These are phyloP conservation scores for Drosophila recens DNA, from an alignment of 2,888 invertebrate genomes.

Conservation along the genomic window DNA sequence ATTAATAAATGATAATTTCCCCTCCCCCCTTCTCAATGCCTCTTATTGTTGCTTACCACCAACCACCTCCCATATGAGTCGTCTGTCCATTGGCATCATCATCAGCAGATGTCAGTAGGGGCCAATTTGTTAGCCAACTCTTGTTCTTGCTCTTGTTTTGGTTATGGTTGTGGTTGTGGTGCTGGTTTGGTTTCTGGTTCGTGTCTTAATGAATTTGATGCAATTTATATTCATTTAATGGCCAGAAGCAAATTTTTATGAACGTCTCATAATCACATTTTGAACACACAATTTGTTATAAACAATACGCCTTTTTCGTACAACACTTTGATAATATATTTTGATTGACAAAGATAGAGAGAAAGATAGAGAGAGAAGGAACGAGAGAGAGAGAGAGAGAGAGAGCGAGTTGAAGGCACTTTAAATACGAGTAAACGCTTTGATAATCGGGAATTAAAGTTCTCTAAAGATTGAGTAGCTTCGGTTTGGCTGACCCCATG, in stretches of 20 bases:
- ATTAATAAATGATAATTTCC: conserved; percentile 74
- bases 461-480: conserved; percentile 19
- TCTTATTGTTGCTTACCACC: not conserved
- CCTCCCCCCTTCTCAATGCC: not conserved
- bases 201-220: conserved; percentile 57
- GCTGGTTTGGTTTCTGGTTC: conserved; percentile 5
- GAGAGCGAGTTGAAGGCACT: not conserved
- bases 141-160: conserved; percentile 8
- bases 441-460: conserved; percentile 48
- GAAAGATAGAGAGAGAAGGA: not conserved
- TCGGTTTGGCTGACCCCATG: not conserved
- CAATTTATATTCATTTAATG: conserved; percentile 72
- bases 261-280: conserved; percentile 67
- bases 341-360: not conserved
- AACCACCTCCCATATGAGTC: conserved; percentile 12
- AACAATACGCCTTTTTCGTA: not conserved
- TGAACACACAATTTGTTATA: conserved; percentile 69
- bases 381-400: not conserved
- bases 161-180: not conserved
- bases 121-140: conserved; percentile 52
- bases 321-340: not conserved
- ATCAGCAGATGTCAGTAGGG: conserved; percentile 40
- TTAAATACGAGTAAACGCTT: conserved; percentile 47
- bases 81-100: conserved; percentile 49
- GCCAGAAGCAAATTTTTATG: conserved; percentile 67